Evolutionary conservation across 2,888 invertebrate genomes (phyloP), one percentile per base, ranked within the genome.

Genomic region (Ryuthela nishihirai): DNA sequence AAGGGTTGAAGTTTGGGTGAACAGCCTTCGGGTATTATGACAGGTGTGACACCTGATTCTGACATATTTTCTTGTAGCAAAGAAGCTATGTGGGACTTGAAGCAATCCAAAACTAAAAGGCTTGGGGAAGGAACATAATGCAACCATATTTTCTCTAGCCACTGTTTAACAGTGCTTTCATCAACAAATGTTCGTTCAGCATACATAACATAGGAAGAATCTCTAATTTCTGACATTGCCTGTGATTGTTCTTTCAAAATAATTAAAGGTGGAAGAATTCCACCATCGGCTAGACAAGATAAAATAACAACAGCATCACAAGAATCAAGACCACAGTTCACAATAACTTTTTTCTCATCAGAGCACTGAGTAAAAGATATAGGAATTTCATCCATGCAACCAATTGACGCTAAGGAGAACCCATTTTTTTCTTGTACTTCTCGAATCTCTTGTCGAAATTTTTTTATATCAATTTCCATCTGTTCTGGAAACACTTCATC

Each of bases 341-440:
- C 29, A 29, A 59, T 53, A 3, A 59, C 59, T 18, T 49, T 41
- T 36, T 49, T 35, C 17, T 58, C 58, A 17, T 23, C 29, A 9
- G 53, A 52, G 12, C 48, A 59, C 7, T 24, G 32, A 4, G 53
- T 48, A 21, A 59, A 59, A 2, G 50, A 34, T n/a, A 59, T 21
- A 12, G 59, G 59, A 18, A 59, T 23, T 26, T 59, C 59, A 43
- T 59, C 59, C 59, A 59, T 59, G 35, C 59, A 44, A 4, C 59
- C 59, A 15, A 59, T 59, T 12, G 53, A 44, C n/a, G 48, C 23
- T 15, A 32, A 26, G 3, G 59, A 48, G 24, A 52, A 59, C 34
- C 21, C 12, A 26, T 52, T 46, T 25, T 59, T 53, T 34, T 59
- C 59, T 18, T 59, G 59, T 4, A 59, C 40, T 23, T 59, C 59